Base-by-base conservation (phyloP, 1,140 invertebrate genomes). In the Hyphantria cunea region DNA sequence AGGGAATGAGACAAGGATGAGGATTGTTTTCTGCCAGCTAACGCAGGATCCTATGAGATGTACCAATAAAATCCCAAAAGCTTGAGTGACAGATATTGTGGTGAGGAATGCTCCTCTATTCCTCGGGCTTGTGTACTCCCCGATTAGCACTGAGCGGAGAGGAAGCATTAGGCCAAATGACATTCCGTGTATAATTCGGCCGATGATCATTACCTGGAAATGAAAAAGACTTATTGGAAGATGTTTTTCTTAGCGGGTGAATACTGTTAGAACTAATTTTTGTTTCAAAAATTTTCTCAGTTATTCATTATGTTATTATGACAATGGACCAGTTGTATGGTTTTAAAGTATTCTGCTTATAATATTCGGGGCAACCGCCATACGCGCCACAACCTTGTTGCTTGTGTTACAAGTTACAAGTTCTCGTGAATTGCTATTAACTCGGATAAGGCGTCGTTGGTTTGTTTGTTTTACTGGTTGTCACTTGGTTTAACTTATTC, bases 81-180 rank as follows among this genome's bases (percentile, higher is more conserved):
- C 54, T 9, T 70, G 62, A 2, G 67, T 25, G 0, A 64, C 47
- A 0, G 70, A 63, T 11, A 72, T 64, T 8, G 60, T 64, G 0
- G 73, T 56, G 14, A 72, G 31, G 14, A 76, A 76, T 0, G 68
- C 42, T 13, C 70, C 70, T 55, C 73, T 63, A 25, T 52, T 70
- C 39, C 47, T 66, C 0, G 64, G 64, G 39, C 60, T 66, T 11
- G 51, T 66, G 34, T 63, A 60, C 14, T 68, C 41, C n/a, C 64
- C 39, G 5, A 71, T 62, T 14, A 47, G 14, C 14, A 71, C 54
- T 45, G 64, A 47, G 15, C 62, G 50, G 0, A 59, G 44, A 17
- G 55, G 50, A 13, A 66, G 25, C 49, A 66, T 66, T 12, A 66
- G 11, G 6, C 64, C 64, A 25, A 66, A 47, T 0, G 55, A 60